These are phyloP conservation scores for Marronus borbonicus DNA, from an alignment of 2,888 invertebrate species.

Conservation along the genomic window DNA sequence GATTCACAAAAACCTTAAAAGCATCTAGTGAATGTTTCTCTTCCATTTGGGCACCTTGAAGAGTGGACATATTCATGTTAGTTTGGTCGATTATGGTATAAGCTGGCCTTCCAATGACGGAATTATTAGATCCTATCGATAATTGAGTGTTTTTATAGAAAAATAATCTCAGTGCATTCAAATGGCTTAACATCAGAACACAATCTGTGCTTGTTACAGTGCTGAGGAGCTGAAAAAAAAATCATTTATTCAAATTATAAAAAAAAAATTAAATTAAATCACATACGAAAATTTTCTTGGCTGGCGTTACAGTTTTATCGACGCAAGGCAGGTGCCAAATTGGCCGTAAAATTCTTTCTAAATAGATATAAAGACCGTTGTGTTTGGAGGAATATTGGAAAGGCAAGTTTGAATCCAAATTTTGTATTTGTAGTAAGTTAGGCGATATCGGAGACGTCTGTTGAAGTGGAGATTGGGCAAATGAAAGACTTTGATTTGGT, in stretches of 20 bases:
- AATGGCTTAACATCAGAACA: constrained; percentile 80
- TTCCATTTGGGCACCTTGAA: constrained; percentile 73
- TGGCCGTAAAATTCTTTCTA: constrained; percentile 89
- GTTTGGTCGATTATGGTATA: constrained; percentile 56
- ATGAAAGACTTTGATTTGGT: constrained; percentile 45
- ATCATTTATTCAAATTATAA: not conserved
- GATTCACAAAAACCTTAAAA: constrained; percentile 76
- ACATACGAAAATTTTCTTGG: constrained; percentile 76
- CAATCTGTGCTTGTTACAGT: constrained; percentile 81
- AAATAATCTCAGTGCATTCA: constrained; percentile 84
- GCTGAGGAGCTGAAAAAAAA: constrained; percentile 75
- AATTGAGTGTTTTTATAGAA: constrained; percentile 79
- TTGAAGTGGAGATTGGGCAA: constrained; percentile 47
- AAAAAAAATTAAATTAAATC: not conserved
- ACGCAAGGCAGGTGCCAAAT: constrained; percentile 90
- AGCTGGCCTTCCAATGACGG: constrained; percentile 14
- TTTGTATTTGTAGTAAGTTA: constrained; percentile 44
- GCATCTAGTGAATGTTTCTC: constrained; percentile 86
- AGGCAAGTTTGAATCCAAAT: constrained; percentile 53
- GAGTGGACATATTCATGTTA: constrained; percentile 58
- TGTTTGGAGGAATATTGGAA: constrained; percentile 84
- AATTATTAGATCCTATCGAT: constrained; percentile 57
- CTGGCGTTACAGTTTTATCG: constrained; percentile 73
- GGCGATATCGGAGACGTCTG: constrained; percentile 32
- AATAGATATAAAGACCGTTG: constrained; percentile 93